Base-by-base conservation (phyloP, 2,113 vertebrate species). In the Oreochromis spilurus region DNA sequence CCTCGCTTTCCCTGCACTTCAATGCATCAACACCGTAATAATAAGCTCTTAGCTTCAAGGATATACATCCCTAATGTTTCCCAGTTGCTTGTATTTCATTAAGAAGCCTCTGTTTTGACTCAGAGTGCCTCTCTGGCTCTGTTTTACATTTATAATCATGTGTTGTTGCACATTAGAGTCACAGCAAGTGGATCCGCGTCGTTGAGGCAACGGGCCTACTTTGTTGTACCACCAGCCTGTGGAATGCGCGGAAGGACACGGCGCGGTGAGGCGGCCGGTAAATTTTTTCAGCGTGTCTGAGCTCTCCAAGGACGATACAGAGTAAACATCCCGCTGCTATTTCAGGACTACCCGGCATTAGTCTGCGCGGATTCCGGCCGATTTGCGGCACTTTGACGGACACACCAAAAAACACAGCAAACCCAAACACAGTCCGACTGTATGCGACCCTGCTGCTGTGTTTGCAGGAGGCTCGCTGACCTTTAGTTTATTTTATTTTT, bases 191-290 rank as follows among this genome's bases (percentile, higher is more conserved):
- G 57, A 60, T 72, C 57, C 6, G 62, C 50, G 83, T 89, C 17
- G 72, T 85, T 77, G 6, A 34, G 87, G 81, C 83, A 87, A 79
- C 84, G 72, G 95, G 6, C 84, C 96, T 97, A 96, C 57, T 95
- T 96, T 88, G 48, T 93, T 91, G 93, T 94, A 93, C 94, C 93
- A 93, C 81, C 95, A 91, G 96, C 93, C 95, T 96, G 95, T 96
- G 96, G 96, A 97, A 97, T 97, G 96, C 72, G 96, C 95, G 96
- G 91, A 96, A 31, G 95, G 91, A 95, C 92, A 96, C 84, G 7
- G 11, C 9, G 8, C 10, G n/a, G 95, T 93, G 88, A 67, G 9
- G 81, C 67, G 91, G 86, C 90, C 17, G 57, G 53, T 88, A 90
- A 79, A 94, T 92, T 93, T 90, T 94, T 96, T 93, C 88, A 87